Conservation (phyloP, 2,113 vertebrate species). For the Epinephelus cyanopodus region DNA sequence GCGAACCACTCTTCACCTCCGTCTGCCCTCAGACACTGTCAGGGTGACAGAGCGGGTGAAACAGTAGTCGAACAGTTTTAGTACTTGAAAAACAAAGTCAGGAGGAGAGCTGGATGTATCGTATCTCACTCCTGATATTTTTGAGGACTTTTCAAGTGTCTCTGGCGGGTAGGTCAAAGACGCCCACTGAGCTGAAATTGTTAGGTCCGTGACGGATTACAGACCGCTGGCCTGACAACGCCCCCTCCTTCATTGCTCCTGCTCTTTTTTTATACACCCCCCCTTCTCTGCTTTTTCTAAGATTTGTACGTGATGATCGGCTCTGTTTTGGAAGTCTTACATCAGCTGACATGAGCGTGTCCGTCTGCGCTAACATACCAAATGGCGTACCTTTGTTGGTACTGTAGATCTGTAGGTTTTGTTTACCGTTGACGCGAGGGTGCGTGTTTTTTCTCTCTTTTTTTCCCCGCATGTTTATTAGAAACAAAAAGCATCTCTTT, state of each 20-base stretch:
- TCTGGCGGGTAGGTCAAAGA: conserved; percentile 16
- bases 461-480: conserved; percentile 66
- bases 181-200: conserved; percentile 25
- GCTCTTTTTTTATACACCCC: conserved; percentile 57
- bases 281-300: conserved; percentile 72
- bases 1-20: conserved; percentile 43
- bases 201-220: conserved; percentile 23
- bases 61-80: conserved; percentile 35
- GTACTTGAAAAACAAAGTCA: conserved; percentile 60
- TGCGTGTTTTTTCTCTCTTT: conserved; percentile 46
- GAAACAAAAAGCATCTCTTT: conserved; percentile 42
- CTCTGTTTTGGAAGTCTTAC: conserved; percentile 75
- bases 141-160: conserved; percentile 42
- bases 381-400: conserved; percentile 79
- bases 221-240: conserved; percentile 29
- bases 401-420: conserved; percentile 73
- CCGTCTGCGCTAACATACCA: conserved; percentile 81
- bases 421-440: conserved; percentile 60
- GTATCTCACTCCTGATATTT: conserved; percentile 49
- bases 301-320: conserved; percentile 70
- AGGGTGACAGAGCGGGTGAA: conserved; percentile 28
- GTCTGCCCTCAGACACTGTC: conserved; percentile 40
- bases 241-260: conserved; percentile 36
- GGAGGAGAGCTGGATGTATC: conserved; percentile 46
- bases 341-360: conserved; percentile 72